phyloP scores from a whole-genome alignment of 2,797 vertebrate genomes.

The Alosa sapidissima region DNA sequence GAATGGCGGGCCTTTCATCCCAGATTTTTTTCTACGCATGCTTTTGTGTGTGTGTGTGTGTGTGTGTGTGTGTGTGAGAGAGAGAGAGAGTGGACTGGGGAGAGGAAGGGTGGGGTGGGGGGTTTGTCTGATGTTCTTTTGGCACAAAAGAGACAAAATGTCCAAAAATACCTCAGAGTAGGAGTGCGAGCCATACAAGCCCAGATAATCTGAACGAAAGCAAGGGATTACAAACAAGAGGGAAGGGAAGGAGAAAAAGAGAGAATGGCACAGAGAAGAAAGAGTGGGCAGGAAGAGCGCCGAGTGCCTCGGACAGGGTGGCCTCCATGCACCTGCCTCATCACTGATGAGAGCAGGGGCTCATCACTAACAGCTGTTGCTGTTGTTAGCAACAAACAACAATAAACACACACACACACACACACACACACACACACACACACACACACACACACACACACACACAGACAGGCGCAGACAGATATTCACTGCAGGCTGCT shows the following conservation, averaged over 20 bases:
- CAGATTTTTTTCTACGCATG: not conserved
- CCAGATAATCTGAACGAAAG: not conserved
- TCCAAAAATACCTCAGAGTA: conserved; percentile 61
- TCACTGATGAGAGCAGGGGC: conserved; percentile 23
- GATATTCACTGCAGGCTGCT: not conserved
- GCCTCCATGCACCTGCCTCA: conserved; percentile 61
- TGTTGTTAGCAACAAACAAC: conserved; percentile 69
- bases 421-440: conserved; percentile 33
- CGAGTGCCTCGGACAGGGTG: not conserved
- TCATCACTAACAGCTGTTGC: conserved; percentile 67
- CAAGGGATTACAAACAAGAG: not conserved
- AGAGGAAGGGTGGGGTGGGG: conserved; percentile 60
- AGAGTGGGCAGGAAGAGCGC: not conserved
- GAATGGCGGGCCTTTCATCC: conserved; percentile 50
- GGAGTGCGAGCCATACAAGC: not conserved
- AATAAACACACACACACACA: conserved; percentile 59
- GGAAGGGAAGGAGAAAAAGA: conserved; percentile 43
- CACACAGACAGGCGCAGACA: not conserved
- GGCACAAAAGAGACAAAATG: conserved; percentile 48
- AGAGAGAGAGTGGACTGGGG: conserved; percentile 26
- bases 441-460: conserved; percentile 26
- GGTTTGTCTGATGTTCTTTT: conserved; percentile 60
- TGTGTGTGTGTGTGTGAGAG: not conserved
- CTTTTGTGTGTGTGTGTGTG: conserved; percentile 7
- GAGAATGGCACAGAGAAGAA: conserved; percentile 53